A percentile compares a stretch with the other conserved stretches of the same genome.
Conservation (phyloP, 1,140 invertebrate species). For the Megalopta genalis region DNA sequence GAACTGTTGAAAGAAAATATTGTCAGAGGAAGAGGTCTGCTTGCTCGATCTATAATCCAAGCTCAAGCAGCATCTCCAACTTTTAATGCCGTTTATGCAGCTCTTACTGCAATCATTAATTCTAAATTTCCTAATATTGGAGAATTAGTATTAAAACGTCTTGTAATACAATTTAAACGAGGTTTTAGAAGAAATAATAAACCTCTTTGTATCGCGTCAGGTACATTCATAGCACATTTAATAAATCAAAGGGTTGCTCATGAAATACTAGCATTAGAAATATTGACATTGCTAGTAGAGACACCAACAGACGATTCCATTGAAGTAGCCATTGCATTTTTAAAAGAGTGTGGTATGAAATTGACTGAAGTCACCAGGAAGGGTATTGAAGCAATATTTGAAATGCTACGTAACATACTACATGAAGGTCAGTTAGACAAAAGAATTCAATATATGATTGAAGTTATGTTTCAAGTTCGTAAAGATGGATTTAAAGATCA, state of each 20-base stretch:
- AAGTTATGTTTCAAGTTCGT: slow-evolving; percentile 97
- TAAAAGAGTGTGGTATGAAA: slow-evolving; percentile 98
- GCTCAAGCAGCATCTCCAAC: slow-evolving; percentile 98
- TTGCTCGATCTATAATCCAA: slow-evolving; percentile 96
- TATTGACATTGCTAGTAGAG: slow-evolving; percentile 95
- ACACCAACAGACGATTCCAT: slow-evolving; percentile 98
- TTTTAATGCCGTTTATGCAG: slow-evolving; percentile 98
- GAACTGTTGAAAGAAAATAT: slow-evolving; percentile 97
- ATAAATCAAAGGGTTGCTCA: slow-evolving; percentile 98
- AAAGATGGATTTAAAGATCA: slow-evolving; percentile 99
- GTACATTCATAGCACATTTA: slow-evolving; percentile 97
- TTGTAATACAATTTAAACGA: slow-evolving; percentile 96
- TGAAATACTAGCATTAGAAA: slow-evolving; percentile 97
- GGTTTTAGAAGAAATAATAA: slow-evolving; percentile 98
- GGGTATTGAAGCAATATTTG: slow-evolving; percentile 96
- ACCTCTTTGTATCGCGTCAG: slow-evolving; percentile 91
- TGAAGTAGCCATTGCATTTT: slow-evolving; percentile 96
- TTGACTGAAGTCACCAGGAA: slow-evolving; percentile 94
- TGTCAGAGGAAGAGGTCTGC: slow-evolving; percentile 94
- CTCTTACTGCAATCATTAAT: slow-evolving; percentile 96
- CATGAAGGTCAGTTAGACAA: slow-evolving; percentile 96
- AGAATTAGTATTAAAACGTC: slow-evolving; percentile 93
- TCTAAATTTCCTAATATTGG: slow-evolving; percentile 99
- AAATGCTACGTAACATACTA: slow-evolving; percentile 95
- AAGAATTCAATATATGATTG: slow-evolving; percentile 97